These are phyloP conservation scores for Mesorhabditis belari DNA, from an alignment of 2,888 invertebrate genomes.

Conservation along the genomic window DNA sequence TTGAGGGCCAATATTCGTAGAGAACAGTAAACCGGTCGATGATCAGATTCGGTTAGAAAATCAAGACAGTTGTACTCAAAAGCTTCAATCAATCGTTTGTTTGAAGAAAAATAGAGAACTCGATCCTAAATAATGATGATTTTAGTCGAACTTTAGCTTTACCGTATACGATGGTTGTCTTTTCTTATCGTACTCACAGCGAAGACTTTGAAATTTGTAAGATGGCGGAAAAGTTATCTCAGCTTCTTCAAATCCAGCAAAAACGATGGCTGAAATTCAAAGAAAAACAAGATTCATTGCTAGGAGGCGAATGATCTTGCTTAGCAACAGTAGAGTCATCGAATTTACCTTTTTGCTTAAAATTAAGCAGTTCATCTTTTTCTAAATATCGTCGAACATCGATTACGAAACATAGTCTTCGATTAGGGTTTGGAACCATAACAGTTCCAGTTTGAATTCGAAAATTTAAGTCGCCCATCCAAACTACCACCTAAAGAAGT, in stretches of 20 bases:
- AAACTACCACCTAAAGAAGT: slow-evolving; percentile 28
- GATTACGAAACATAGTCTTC: neutral
- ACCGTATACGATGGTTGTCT: slow-evolving; percentile 45
- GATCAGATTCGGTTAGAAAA: slow-evolving; percentile 37
- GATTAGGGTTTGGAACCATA: slow-evolving; percentile 11
- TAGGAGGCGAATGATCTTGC: neutral
- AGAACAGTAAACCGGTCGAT: slow-evolving; percentile 35
- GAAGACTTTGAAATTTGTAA: slow-evolving; percentile 37
- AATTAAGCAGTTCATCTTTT: slow-evolving; percentile 15
- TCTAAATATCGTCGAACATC: slow-evolving; percentile 8
- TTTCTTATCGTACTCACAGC: slow-evolving; percentile 27
- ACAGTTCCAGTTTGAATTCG: slow-evolving; percentile 24
- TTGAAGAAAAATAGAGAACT: slow-evolving; percentile 27
- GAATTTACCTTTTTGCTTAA: slow-evolving; percentile 8
- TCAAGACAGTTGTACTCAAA: slow-evolving; percentile 34
- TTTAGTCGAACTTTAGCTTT: no score
- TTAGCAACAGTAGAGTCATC: no score
- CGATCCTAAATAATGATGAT: slow-evolving; percentile 42
- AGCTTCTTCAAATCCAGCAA: slow-evolving; percentile 34
- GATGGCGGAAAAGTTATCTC: slow-evolving; percentile 42
- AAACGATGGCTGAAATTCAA: slow-evolving; percentile 20
- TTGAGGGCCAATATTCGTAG: slow-evolving; percentile 14
- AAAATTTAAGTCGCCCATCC: slow-evolving; percentile 50
- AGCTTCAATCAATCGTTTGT: slow-evolving; percentile 12
- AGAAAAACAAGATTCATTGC: neutral